phyloP scores from a whole-genome alignment of 2,888 invertebrate genomes.

The Ophonus ardosiacus region DNA sequence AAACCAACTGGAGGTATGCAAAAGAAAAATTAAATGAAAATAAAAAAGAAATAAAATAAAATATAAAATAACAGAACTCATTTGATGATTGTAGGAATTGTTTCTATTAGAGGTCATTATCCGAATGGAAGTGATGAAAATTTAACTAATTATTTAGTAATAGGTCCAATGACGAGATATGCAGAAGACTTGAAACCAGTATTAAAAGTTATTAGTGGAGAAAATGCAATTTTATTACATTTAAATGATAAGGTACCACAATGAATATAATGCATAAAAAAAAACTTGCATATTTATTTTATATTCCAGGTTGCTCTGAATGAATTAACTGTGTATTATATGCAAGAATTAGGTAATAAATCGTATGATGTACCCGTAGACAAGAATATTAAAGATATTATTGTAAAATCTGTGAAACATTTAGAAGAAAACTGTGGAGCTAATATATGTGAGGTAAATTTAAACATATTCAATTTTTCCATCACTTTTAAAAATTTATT shows the following conservation, averaged over 20 bases:
- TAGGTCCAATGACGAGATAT: conserved; percentile 88
- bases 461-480: background rate
- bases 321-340: conserved; percentile 75
- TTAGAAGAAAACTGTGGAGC: conserved; percentile 77
- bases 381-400: conserved; percentile 76
- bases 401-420: conserved; percentile 77
- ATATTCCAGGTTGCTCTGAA: conserved; percentile 68
- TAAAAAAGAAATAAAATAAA: too few relatives aligned
- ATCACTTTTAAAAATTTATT: conserved; percentile 4
- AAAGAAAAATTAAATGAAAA: background rate
- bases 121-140: conserved; percentile 77
- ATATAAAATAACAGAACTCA: too few relatives aligned
- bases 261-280: too few relatives aligned
- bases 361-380: conserved; percentile 78
- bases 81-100: conserved; percentile 74
- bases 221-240: conserved; percentile 74
- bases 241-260: conserved; percentile 77
- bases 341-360: conserved; percentile 80
- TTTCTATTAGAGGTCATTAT: conserved; percentile 80
- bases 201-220: conserved; percentile 80
- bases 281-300: background rate
- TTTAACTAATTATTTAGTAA: conserved; percentile 77
- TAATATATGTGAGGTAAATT: conserved; percentile 73
- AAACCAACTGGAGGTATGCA: conserved; percentile 85
- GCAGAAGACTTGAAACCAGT: conserved; percentile 86